Base-by-base conservation (phyloP, 1,140 invertebrate species). In the Magallana angulata region DNA sequence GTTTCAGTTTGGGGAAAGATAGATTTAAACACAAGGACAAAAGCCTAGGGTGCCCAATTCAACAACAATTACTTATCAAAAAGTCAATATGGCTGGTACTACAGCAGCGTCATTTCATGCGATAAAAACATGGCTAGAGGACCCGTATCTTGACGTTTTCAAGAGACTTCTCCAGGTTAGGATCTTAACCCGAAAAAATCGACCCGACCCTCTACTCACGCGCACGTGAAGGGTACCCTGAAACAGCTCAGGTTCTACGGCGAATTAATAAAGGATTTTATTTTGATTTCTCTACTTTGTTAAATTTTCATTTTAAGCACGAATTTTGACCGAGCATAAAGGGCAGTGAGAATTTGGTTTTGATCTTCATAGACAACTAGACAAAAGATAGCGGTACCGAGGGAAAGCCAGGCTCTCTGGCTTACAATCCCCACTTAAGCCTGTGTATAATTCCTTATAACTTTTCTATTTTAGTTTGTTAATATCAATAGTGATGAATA, bases 381-480 rank as follows among this genome's bases (percentile, higher is more conserved):
- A 71, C 68, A 71, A 71, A 71, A 24, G 68, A 24, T 9, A 18
- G 9, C 2, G 68, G 8, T 30, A 12, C 36, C 68, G 30, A 30
- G 36, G 8, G 24, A 71, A 8, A 71, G 68, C 68, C 7, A 5
- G 68, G 68, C 68, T 71, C 68, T 71, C 68, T 71, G 24, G 68
- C 68, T 14, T 71, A 71, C 68, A 71, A 71, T 71, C 68, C 68
- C 24, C 12, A 71, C 68, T 71, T 71, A 71, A 71, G 68, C 68
- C 24, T 30, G 18, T 12, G 68, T 71, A 71, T 71, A 30, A 71
- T 71, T 30, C 24, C 68, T 71, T 30, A 71, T 71, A 71, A 71
- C 24, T 71, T 71, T 71, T 71, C 68, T 71, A 71, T 71, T 71
- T 71, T 71, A 71, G 68, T 71, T 71, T 71, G 68, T 71, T 71